Base-by-base conservation (phyloP, 2,797 vertebrate species). In the Pantherophis vulpinus region DNA sequence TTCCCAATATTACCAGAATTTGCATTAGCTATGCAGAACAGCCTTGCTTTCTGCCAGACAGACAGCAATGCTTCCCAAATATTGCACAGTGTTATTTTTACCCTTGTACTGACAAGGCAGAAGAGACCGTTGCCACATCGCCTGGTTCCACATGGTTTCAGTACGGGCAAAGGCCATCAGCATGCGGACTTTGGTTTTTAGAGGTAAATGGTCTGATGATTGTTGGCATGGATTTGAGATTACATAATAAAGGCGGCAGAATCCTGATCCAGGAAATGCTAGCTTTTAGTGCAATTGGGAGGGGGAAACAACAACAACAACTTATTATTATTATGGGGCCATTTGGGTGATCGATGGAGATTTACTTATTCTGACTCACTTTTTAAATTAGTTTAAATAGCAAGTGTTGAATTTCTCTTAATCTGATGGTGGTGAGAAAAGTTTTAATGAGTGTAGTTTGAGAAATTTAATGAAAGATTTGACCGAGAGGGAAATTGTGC, bases 121-220 rank as follows among this genome's bases (percentile, higher is more conserved):
- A 2, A 90, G 5, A 89, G 55, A 37, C 86, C 10, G 16, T 86
- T 95, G 96, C 88, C 86, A 95, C 94, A 89, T 5, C 55, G 90
- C 90, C 61, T 29, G 94, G 93, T 91, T 96, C 96, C 95, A 92
- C 92, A 55, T 0, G 89, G 59, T 88, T 87, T 0, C 0, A 27
- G 91, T 5, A 2, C 0, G 95, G 86, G 37, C 95, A 96, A 95
- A 97, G 97, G 94, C 96, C 66, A 9, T 56, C 63, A 4, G 8
- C 89, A 66, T 61, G 63, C 89, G 96, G 95, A 95, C 94, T 95
- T 95, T 95, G 95, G 90, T 88, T 93, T 18, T 0, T 47, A 25
- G 91, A 95, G 79, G 93, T 91, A 87, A 91, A 23, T 70, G 93
- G 61, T 83, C 90, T 70, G 87, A 20, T 12, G 37, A 58, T 42